A percentile compares a stretch with the other conserved stretches of the same genome.
These are phyloP conservation scores for Myzus persicae DNA, from an alignment of 1,140 invertebrate species.

Conservation along the genomic window DNA sequence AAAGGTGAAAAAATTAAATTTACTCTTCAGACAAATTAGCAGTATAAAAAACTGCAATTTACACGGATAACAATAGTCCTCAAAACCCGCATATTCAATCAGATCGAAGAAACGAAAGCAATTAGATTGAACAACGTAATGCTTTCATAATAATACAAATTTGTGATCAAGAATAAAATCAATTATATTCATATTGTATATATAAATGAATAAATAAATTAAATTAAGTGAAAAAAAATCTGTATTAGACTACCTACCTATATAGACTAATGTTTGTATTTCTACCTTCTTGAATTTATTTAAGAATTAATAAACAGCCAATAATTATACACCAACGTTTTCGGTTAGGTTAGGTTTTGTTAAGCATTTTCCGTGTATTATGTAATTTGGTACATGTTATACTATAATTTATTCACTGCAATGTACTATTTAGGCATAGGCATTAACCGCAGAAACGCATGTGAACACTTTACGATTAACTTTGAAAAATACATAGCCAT, in stretches of 20 bases:
- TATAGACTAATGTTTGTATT: not conserved
- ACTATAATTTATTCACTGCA: not conserved
- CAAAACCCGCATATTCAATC: not conserved
- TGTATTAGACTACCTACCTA: not conserved
- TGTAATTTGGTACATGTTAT: not conserved
- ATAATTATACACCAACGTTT: not conserved
- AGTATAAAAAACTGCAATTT: not conserved
- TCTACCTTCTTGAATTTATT: too few relatives aligned
- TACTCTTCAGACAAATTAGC: not conserved
- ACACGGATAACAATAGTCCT: not conserved
- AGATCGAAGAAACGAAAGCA: not conserved
- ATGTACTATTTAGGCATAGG: not conserved
- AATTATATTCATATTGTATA: not conserved
- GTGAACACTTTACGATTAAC: not conserved
- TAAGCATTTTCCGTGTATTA: too few relatives aligned
- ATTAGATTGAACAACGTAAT: not conserved
- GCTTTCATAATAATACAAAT: not conserved
- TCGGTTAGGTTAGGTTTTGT: not conserved
- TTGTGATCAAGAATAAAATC: not conserved
- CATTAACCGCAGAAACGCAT: not conserved
- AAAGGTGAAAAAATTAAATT: not conserved
- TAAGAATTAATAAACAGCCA: not conserved
- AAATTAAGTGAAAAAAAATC: not conserved
- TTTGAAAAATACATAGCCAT: not conserved
- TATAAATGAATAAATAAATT: not conserved